Base-by-base conservation (phyloP, 2,888 invertebrate species). In the Tuta absoluta region DNA sequence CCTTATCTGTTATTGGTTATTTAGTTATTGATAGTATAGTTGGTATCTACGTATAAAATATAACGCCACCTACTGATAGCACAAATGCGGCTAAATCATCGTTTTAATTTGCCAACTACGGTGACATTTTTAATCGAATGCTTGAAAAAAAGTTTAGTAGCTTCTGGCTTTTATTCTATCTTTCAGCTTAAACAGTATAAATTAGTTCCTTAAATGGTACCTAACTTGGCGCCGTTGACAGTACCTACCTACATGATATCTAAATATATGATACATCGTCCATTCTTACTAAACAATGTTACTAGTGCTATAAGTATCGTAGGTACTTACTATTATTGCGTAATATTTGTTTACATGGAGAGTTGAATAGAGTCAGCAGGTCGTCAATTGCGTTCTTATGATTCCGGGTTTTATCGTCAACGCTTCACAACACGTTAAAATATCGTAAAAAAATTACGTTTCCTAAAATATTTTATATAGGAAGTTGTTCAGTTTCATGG, bases 21-120 rank as follows among this genome's bases (percentile, higher is more conserved):
- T 51, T 51, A 45, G 51, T 51, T 23, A 51, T 51, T 51, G 51
- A 51, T 51, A 51, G 51, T 51, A 21, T 19, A 51, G 23, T 33
- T 8, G 33, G 33, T 51, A 51, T 51, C 51, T 23, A 21, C 19
- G 17, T 51, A 51, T 51, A 23, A 51, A 3, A 48, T 48, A n/a
- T 17, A n/a, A 21, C 23, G 11, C 21, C 48, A n/a, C n/a, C 21
- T 12, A 19, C 45, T 45, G 51, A 51, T 51, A 21, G 19, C 23
- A 19, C 10, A 45, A 41, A 45, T 45, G n/a, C 45, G 45, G 5
- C 45, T 10, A 49, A 17, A 49, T 51, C 45, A 23, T 51, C 21
- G 51, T 19, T 23, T 51, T n/a, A 37, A 37, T 8, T 3, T 17
- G 45, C n/a, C 45, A n/a, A n/a, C 17, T 0, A 45, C n/a, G 17